Base-by-base conservation (phyloP, 2,888 invertebrate genomes). In the Dendrolimus pini region DNA sequence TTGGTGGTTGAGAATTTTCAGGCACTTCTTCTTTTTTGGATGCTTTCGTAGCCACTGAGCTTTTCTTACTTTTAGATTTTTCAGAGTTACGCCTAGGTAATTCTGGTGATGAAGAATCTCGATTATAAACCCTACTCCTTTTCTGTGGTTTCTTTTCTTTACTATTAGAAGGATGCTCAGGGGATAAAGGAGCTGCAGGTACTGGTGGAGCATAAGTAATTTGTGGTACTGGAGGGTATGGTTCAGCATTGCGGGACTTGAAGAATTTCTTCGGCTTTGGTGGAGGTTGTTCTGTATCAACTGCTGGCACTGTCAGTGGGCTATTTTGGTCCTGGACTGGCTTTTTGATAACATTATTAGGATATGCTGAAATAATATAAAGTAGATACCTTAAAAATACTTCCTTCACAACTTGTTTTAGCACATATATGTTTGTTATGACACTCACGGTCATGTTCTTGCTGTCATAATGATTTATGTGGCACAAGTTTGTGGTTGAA, bases 261-360 rank as follows among this genome's bases (percentile, higher is more conserved):
- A 97, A 97, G 83, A 97, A 97, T 79, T 97, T 97, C 78, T 96
- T 96, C 54, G 97, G 97, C 80, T 96, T 96, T 69, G 93, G 93
- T 66, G 93, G 88, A 60, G 91, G 85, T 65, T 89, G 85, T 58
- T 88, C 90, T 62, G 91, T 85, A 71, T 90, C 90, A 67, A 91
- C 89, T 58, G 91, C 85, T 62, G 92, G 89, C 57, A 92, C 87
- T 71, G 89, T 89, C 70, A 92, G 81, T 61, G 92, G 87, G 70
- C 92, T 92, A 65, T 91, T 92, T 67, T 91, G 91, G 71, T 91
- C 91, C 77, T 91, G 91, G 30, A 90, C 83, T 63, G 90, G 82
- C 62, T 91, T 91, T 71, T 91, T 91, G 63, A 81, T 68, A 67
- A 78, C 70, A 69, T 79, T 89, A 65, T 71, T 83, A 65, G 83